Evolutionary conservation across 1,140 invertebrate genomes (phyloP), one percentile per base, ranked within the genome.

Genomic region (Thaumetopoea pityocampa): DNA sequence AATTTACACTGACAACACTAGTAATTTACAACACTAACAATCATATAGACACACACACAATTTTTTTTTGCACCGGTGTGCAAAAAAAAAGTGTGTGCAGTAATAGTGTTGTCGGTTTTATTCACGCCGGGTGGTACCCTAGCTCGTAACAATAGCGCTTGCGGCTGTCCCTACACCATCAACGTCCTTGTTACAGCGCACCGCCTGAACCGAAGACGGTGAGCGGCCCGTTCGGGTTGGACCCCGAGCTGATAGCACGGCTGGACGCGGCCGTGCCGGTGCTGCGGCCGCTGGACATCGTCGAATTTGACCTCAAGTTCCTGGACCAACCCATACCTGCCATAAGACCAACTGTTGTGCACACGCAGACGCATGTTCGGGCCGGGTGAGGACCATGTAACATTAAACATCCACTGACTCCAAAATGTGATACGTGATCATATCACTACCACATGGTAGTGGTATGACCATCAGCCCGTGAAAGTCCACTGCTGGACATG

Each of bases 141-240:
- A n/a, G n/a, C n/a, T n/a, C n/a, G n/a, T n/a, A n/a, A n/a, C n/a
- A n/a, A n/a, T n/a, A n/a, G n/a, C n/a, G n/a, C n/a, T n/a, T n/a
- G n/a, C n/a, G n/a, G n/a, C n/a, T n/a, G n/a, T n/a, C n/a, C n/a
- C n/a, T n/a, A n/a, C n/a, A n/a, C n/a, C n/a, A n/a, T n/a, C n/a
- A n/a, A n/a, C n/a, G n/a, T 26, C 4, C 10, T 12, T 33, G n/a
- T 46, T 12, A 22, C 49, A 69, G 69, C 1, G 42, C 42, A 5
- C 37, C 53, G 4, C 46, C 55, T 4, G 69, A 73, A 23, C 60
- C 71, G 1, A 57, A 44, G 6, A 48, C 85, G 5, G 54, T 87
- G 12, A 83, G 86, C 0, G 92, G 91, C 23, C 91, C 92, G 4
- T 94, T 92, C 65, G 88, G 91, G 6, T 66, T 94, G 9, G 92